Evolutionary conservation across 2,888 invertebrate species (phyloP).

Genomic region (Drosophila kanekoi): DNA sequence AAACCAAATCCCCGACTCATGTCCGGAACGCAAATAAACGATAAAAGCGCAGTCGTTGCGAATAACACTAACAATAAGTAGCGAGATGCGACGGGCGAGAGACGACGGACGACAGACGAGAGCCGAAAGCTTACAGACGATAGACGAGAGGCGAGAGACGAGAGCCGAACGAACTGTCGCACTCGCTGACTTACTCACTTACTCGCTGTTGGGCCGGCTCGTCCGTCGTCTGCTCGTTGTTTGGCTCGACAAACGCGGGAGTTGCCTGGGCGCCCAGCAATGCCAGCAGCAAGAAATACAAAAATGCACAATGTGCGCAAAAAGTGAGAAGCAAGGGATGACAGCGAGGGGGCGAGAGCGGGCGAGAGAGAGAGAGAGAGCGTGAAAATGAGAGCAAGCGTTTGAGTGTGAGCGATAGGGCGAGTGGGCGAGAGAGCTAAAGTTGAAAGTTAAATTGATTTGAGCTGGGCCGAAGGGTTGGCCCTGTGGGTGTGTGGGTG

Average conservation of each 20-base stretch:
- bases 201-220: slow-evolving; percentile 49
- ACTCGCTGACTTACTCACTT: slow-evolving; percentile 54
- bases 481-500: slow-evolving; percentile 46
- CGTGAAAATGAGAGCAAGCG: slow-evolving; percentile 4
- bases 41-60: slow-evolving; percentile 78
- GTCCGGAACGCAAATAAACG: slow-evolving; percentile 78
- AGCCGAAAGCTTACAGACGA: background rate
- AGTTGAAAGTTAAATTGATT: slow-evolving; percentile 81
- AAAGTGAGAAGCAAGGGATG: slow-evolving; percentile 43
- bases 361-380: slow-evolving; percentile 4
- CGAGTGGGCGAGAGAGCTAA: slow-evolving; percentile 22
- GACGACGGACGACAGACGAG: background rate
- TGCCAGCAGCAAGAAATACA: slow-evolving; percentile 24
- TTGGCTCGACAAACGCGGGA: slow-evolving; percentile 82
- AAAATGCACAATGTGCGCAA: slow-evolving; percentile 48
- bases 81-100: slow-evolving; percentile 52
- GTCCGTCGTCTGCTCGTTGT: slow-evolving; percentile 60
- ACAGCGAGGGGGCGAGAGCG: slow-evolving; percentile 8
- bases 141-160: background rate
- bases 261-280: slow-evolving; percentile 79
- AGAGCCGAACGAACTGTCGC: slow-evolving; percentile 38
- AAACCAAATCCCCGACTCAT: slow-evolving; percentile 44
- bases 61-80: slow-evolving; percentile 80
- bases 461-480: slow-evolving; percentile 62
- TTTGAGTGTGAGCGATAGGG: slow-evolving; percentile 10